Evolutionary conservation across 2,113 vertebrate species (phyloP).

Genomic region (Percina caprodes): DNA sequence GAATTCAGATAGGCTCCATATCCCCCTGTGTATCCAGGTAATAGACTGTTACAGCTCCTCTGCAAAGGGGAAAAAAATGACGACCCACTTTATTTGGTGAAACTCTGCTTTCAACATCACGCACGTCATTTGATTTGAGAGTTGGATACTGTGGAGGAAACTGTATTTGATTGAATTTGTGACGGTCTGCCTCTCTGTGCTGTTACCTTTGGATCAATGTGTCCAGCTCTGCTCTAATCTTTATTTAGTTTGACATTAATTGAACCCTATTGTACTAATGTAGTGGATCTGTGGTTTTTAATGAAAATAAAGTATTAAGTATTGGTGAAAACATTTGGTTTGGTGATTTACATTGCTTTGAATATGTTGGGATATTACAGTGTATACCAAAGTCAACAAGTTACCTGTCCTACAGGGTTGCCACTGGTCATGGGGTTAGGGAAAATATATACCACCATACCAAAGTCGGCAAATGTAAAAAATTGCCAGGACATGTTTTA

Average conservation of each 20-base stretch:
- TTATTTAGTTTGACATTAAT: constrained; percentile 55
- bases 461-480: background rate
- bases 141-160: constrained; percentile 20
- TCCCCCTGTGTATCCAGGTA: constrained; percentile 33
- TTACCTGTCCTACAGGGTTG: background rate
- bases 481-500: constrained; percentile 4
- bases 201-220: constrained; percentile 56
- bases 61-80: constrained; percentile 32
- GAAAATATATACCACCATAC: background rate
- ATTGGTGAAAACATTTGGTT: constrained; percentile 43
- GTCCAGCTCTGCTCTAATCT: constrained; percentile 38
- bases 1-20: constrained; percentile 58
- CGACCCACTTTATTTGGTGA: constrained; percentile 25
- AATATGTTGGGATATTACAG: constrained; percentile 12
- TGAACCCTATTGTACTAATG: constrained; percentile 45
- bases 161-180: constrained; percentile 43
- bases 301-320: constrained; percentile 68
- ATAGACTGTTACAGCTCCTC: constrained; percentile 68
- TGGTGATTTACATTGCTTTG: constrained; percentile 9
- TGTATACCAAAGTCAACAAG: background rate
- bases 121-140: constrained; percentile 21
- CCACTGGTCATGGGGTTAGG: background rate
- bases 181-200: constrained; percentile 49
- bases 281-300: constrained; percentile 66
- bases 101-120: constrained; percentile 7